These are phyloP conservation scores for Grapholita molesta DNA, from an alignment of 1,140 invertebrate species.

Conservation along the genomic window DNA sequence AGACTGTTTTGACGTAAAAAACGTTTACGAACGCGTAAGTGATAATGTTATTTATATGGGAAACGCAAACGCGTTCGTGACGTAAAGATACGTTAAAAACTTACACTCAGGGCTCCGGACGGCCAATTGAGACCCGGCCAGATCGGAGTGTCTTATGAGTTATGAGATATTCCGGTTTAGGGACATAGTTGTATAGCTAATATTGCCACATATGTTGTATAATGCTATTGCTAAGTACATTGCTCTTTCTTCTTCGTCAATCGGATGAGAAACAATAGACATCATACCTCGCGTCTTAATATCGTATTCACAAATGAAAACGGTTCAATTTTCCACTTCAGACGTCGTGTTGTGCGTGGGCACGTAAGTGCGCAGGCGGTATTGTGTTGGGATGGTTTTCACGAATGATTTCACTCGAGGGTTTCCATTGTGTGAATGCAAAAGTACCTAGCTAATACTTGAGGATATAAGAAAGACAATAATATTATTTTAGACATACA, in stretches of 20 bases:
- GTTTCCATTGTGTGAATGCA: background rate
- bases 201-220: too few relatives aligned
- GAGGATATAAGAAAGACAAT: background rate
- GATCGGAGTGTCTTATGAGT: too few relatives aligned
- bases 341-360: background rate
- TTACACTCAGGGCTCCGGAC: too few relatives aligned
- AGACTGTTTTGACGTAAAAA: too few relatives aligned
- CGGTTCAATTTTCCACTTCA: slow-evolving; percentile 2
- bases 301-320: background rate
- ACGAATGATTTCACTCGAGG: background rate
- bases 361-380: background rate
- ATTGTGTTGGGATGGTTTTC: slow-evolving; percentile 14
- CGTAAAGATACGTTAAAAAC: too few relatives aligned
- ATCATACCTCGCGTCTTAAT: background rate
- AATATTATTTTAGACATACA: too few relatives aligned
- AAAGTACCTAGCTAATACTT: background rate
- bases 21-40: too few relatives aligned
- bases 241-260: background rate
- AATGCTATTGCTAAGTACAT: background rate
- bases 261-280: background rate
- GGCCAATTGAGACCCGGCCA: too few relatives aligned
- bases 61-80: too few relatives aligned
- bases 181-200: too few relatives aligned
- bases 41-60: too few relatives aligned
- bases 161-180: too few relatives aligned